phyloP scores from a whole-genome alignment of 92 coral and sea anemone species.

The Epizoanthus rinbou region DNA sequence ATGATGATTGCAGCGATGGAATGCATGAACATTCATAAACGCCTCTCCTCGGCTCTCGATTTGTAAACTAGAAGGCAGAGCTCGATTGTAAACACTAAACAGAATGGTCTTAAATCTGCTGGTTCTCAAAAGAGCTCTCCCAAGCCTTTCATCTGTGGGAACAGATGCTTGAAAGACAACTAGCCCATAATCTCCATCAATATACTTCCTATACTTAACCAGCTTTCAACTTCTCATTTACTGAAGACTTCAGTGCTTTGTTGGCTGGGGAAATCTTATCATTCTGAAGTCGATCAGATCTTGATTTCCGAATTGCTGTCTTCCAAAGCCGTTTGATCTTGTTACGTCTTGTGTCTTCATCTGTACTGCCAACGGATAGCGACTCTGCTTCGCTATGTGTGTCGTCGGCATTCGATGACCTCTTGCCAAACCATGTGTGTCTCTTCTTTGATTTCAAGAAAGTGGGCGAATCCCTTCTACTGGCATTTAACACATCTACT shows the following conservation, averaged over 20 bases:
- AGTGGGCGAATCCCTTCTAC: conserved; percentile 49
- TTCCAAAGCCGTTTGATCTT: conserved; percentile 82
- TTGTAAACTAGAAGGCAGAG: too few relatives aligned
- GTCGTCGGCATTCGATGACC: conserved; percentile 47
- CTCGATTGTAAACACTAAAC: too few relatives aligned
- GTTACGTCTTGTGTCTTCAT: conserved; percentile 70
- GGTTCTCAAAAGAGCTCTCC: too few relatives aligned
- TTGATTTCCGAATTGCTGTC: conserved; percentile 73
- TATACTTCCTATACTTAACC: conserved; percentile 21
- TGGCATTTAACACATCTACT: neutral
- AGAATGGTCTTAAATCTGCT: too few relatives aligned
- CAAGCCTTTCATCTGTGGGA: neutral
- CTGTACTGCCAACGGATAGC: conserved; percentile 45
- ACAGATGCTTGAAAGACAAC: neutral
- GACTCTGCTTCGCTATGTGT: conserved; percentile 59
- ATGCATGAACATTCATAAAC: too few relatives aligned
- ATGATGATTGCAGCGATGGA: too few relatives aligned
- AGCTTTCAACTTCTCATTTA: conserved; percentile 59
- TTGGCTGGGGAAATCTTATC: conserved; percentile 7
- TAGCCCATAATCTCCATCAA: neutral
- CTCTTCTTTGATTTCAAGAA: conserved; percentile 64
- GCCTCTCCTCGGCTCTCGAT: too few relatives aligned
- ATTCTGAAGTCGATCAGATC: conserved; percentile 22
- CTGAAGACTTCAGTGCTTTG: conserved; percentile 22
- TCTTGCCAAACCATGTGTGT: conserved; percentile 74